Conservation (phyloP, 2,797 vertebrate genomes). For the Lepilemur septentrionalis region DNA sequence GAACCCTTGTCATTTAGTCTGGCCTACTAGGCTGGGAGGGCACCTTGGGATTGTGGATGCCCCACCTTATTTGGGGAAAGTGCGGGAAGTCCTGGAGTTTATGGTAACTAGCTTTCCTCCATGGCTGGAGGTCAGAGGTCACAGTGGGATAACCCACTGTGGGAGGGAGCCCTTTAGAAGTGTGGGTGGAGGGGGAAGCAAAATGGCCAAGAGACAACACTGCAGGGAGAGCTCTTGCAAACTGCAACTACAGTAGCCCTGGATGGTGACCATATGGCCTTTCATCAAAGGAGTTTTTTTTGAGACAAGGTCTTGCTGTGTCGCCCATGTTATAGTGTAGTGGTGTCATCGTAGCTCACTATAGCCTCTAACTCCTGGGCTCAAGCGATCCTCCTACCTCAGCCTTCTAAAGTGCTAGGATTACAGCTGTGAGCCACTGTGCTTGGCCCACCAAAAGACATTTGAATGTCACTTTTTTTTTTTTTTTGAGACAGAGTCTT, state of each 20-base stretch:
- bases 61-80: not conserved
- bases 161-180: not conserved
- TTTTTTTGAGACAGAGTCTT: too few species aligned
- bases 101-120: not conserved
- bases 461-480: not conserved
- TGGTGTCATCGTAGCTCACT: not conserved
- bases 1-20: not conserved
- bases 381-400: not conserved
- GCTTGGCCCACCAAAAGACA: not conserved
- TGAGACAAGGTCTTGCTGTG: not conserved
- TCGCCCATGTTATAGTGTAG: not conserved
- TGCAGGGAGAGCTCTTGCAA: not conserved
- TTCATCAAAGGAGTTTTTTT: not conserved
- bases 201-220: not conserved
- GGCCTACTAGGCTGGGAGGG: not conserved
- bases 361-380: not conserved
- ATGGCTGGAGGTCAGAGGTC: not conserved
- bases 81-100: not conserved
- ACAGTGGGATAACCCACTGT: not conserved
- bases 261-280: not conserved
- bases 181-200: not conserved
- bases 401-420: not conserved
- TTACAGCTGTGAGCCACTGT: not conserved
- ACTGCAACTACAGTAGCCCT: not conserved
- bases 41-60: not conserved